Evolutionary conservation across 2,888 invertebrate genomes (phyloP), one percentile per base, ranked within the genome.

Genomic region (Drosophila yooni): DNA sequence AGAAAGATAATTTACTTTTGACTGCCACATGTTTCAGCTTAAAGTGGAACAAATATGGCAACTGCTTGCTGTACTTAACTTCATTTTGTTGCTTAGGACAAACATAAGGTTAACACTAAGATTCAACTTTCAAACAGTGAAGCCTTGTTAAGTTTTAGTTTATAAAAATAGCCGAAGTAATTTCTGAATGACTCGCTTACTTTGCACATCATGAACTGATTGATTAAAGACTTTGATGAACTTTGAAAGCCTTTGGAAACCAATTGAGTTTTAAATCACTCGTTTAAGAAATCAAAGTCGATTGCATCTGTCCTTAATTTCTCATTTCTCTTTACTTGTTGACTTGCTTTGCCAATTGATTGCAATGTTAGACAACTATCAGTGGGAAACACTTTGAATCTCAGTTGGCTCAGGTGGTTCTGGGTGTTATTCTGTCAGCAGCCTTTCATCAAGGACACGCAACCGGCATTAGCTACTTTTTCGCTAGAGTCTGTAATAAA

Each of bases 401-500:
- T 13, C 34, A 61, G 53, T 11, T 58, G 61, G 18, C 18, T 46
- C 46, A 46, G 25, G 25, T 25, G 25, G 36, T 53, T 25, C 34
- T 31, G 21, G 18, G 13, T 46, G 21, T 46, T 33, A 33, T 13
- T 27, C 21, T 27, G 15, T 25, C 31, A 5, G 58, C 56, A n/a
- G 43, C 15, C 62, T 33, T 10, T 43, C 52, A 34, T 64, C 52
- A 29, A 33, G 43, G 69, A 29, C 50, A 68, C 31, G 52, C 21
- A 46, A 48, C n/a, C 25, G 8, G 48, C 51, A 58, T 58, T 62
- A 46, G 58, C 18, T 51, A 36, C 43, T 54, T 53, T 58, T 43
- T 46, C 38, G 51, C n/a, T 33, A n/a, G 58, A 40, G 34, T 76
- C 62, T 53, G 56, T 60, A 76, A 60, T 75, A 80, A 80, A 64